Conservation (phyloP, 2,797 vertebrate species). For the Acanthurus lineatus region DNA sequence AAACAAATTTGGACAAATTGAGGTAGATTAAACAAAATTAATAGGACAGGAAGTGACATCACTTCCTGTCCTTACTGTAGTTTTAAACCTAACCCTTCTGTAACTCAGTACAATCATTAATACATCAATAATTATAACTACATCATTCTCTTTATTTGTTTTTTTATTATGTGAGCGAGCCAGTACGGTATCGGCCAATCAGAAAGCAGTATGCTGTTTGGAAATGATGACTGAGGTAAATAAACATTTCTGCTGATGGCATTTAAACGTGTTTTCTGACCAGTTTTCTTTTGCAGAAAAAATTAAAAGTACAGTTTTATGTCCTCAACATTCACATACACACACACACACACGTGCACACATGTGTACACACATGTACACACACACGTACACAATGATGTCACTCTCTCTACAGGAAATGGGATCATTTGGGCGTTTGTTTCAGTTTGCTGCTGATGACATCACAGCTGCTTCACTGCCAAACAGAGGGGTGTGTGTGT, state of each 20-base stretch:
- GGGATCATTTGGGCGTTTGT: slow-evolving; percentile 57
- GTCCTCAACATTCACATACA: no score
- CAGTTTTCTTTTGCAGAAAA: no score
- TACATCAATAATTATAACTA: no score
- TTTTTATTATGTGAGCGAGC: no score
- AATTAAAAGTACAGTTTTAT: no score
- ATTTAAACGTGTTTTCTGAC: no score
- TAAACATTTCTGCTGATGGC: not conserved
- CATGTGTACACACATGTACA: not conserved
- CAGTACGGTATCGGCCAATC: not conserved
- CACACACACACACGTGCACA: not conserved
- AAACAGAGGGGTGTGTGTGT: slow-evolving; percentile 23
- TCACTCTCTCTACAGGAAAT: slow-evolving; percentile 54
- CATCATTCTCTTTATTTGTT: no score
- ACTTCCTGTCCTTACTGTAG: not conserved
- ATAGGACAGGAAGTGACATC: not conserved
- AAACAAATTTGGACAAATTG: no score
- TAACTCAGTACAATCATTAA: not conserved
- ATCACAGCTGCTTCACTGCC: slow-evolving; percentile 37
- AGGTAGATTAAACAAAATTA: no score
- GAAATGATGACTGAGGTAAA: not conserved
- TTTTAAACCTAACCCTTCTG: no score
- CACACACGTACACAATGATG: slow-evolving; percentile 46
- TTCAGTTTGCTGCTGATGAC: slow-evolving; percentile 42
- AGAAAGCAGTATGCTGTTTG: slow-evolving; percentile 3